Evolutionary conservation across 2,113 vertebrate genomes (phyloP), one percentile per base, ranked within the genome.

Genomic region (Lepus americanus): DNA sequence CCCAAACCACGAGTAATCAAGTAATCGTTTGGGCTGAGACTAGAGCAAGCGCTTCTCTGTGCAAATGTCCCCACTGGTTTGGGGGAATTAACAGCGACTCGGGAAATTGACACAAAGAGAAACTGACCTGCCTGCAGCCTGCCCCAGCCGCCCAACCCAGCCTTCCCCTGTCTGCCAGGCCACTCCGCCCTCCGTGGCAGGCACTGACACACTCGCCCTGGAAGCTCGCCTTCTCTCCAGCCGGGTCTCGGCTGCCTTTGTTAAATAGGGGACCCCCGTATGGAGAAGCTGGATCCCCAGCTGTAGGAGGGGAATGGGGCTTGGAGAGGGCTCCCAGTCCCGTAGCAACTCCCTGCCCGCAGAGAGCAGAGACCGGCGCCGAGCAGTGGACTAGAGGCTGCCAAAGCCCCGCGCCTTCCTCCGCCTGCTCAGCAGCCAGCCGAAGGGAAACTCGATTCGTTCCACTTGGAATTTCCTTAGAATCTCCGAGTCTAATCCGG

Each of bases 361-460:
- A 61, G 51, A 59, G 29, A 0, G 1, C n/a, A 23, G 88, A 82
- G 94, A 88, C 78, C 9, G 0, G 1, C 59, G 25, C 80, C 39
- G 63, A 77, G 17, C 33, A 96, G 49, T 73, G 1, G 29, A 69
- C 78, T 70, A 33, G 44, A 79, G 83, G 74, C 92, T 39, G 61
- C 95, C 49, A 39, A 92, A 90, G 80, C 81, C 94, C 77, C 84
- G 55, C 64, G 63, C 81, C 88, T 81, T 89, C 86, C 77, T 90
- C 69, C 33, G 66, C 61, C 33, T 29, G 86, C 70, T 92, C 74
- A 25, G 96, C 78, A 81, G 84, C 55, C 79, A 81, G 76, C 87
- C 8, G 74, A 97, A 96, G 98, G 98, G 97, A 99, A 99, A 99
- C 97, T 93, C 96, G 98, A 99, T 99, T 99, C 98, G 98, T 99